phyloP scores from a whole-genome alignment of 1,140 invertebrate species.

The Heliothis virescens region DNA sequence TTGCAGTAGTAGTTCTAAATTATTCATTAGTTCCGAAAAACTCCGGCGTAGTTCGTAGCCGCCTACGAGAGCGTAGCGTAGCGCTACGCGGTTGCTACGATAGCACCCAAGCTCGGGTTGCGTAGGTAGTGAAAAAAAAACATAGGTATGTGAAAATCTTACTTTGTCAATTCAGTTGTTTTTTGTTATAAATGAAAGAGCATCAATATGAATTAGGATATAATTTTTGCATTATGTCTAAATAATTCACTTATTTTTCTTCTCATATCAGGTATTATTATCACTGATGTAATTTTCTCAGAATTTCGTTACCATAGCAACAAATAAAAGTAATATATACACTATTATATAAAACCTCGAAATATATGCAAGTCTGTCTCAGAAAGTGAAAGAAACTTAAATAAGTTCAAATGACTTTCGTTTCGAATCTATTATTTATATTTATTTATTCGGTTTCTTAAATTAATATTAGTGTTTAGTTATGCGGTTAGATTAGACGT shows the following conservation, averaged over 20 bases:
- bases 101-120: neutral
- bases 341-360: neutral
- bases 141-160: too few species aligned
- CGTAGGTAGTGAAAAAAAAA: too few species aligned
- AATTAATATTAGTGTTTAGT: neutral
- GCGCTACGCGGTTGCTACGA: constrained; percentile 24
- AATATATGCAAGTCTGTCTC: neutral
- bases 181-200: too few species aligned
- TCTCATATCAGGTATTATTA: too few species aligned
- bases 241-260: too few species aligned
- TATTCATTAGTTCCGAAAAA: constrained; percentile 8
- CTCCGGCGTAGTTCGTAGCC: constrained; percentile 19
- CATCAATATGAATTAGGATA: too few species aligned
- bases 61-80: constrained; percentile 25
- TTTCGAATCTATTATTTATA: constrained; percentile 14
- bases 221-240: too few species aligned
- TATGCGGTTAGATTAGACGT: neutral
- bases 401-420: constrained; percentile 20
- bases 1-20: neutral
- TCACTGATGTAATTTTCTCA: too few species aligned
- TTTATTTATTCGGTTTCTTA: constrained; percentile 37
- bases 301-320: neutral
- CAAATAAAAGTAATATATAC: neutral
- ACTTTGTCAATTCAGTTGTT: too few species aligned
- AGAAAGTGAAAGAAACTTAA: constrained; percentile 25